Evolutionary conservation across 1,140 invertebrate species (phyloP).

Genomic region (Drosophila persimilis): DNA sequence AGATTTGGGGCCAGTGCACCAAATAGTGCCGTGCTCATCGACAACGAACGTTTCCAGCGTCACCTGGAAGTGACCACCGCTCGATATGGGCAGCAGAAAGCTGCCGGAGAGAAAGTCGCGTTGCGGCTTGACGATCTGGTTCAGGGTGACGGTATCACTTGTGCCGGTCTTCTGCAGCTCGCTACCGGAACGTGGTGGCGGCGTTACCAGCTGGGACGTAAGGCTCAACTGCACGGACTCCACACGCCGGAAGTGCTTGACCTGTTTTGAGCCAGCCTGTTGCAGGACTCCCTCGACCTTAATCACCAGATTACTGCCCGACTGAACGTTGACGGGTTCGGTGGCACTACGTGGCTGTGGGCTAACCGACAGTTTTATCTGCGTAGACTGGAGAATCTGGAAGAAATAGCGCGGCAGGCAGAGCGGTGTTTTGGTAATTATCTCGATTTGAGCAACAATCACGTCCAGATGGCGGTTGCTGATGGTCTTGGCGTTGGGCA

Average conservation of each 20-base stretch:
- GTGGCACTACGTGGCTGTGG: slow-evolving; percentile 91
- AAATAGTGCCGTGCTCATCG: slow-evolving; percentile 78
- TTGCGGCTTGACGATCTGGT: slow-evolving; percentile 89
- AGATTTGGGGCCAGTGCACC: slow-evolving; percentile 81
- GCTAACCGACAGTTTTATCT: slow-evolving; percentile 91
- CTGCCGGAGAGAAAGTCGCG: slow-evolving; percentile 92
- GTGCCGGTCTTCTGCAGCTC: slow-evolving; percentile 74
- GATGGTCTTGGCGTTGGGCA: slow-evolving; percentile 72
- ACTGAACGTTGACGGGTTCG: slow-evolving; percentile 90
- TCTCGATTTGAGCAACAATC: slow-evolving; percentile 75
- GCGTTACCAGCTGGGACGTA: slow-evolving; percentile 86
- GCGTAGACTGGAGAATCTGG: slow-evolving; percentile 93
- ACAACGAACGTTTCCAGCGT: slow-evolving; percentile 81
- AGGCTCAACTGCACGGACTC: slow-evolving; percentile 89
- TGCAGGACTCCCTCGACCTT: slow-evolving; percentile 95
- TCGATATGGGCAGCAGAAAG: slow-evolving; percentile 86
- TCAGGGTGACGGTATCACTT: slow-evolving; percentile 84
- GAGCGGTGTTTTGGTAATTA: slow-evolving; percentile 76
- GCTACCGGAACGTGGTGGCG: slow-evolving; percentile 82
- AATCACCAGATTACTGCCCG: slow-evolving; percentile 90
- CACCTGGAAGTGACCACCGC: slow-evolving; percentile 81
- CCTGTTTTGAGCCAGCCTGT: slow-evolving; percentile 85
- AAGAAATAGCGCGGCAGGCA: slow-evolving; percentile 92
- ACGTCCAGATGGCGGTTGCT: slow-evolving; percentile 77
- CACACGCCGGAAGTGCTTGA: slow-evolving; percentile 88